These are phyloP conservation scores for Axis porcinus DNA, from an alignment of 2,113 vertebrate species.

Conservation along the genomic window DNA sequence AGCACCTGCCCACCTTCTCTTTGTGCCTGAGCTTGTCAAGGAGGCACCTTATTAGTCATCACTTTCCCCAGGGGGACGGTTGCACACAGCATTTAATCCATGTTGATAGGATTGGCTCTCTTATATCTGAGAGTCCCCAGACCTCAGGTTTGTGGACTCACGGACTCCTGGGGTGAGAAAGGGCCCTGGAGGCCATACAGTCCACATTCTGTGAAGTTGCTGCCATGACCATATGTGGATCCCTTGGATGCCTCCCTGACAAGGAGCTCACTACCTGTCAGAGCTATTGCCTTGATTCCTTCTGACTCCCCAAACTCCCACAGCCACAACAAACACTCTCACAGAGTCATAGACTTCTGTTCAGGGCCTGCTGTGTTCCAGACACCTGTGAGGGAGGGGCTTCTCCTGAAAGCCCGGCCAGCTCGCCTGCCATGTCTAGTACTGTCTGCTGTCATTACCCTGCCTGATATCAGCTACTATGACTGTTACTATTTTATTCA, in stretches of 20 bases:
- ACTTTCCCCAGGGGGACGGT: neutral
- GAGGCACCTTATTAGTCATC: accelerated
- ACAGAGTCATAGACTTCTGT: accelerated
- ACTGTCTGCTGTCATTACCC: neutral
- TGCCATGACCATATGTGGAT: accelerated
- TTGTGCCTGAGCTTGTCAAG: neutral
- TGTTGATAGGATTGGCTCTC: neutral
- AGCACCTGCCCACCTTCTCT: too few relatives aligned
- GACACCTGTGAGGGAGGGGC: neutral
- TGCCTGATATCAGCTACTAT: neutral
- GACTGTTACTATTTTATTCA: neutral
- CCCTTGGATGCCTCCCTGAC: neutral
- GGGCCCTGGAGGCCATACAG: too few relatives aligned
- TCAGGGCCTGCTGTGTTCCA: accelerated
- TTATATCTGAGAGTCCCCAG: neutral
- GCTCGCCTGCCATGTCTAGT: neutral
- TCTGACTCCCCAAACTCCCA: neutral
- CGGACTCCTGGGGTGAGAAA: accelerated
- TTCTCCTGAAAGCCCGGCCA: neutral
- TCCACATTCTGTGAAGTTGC: accelerated
- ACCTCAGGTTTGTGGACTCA: neutral
- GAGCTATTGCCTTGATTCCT: accelerated
- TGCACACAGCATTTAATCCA: neutral
- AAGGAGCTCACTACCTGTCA: neutral
- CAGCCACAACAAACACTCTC: neutral